phyloP scores from a whole-genome alignment of 2,888 invertebrate genomes.

The Limnephilus marmoratus region DNA sequence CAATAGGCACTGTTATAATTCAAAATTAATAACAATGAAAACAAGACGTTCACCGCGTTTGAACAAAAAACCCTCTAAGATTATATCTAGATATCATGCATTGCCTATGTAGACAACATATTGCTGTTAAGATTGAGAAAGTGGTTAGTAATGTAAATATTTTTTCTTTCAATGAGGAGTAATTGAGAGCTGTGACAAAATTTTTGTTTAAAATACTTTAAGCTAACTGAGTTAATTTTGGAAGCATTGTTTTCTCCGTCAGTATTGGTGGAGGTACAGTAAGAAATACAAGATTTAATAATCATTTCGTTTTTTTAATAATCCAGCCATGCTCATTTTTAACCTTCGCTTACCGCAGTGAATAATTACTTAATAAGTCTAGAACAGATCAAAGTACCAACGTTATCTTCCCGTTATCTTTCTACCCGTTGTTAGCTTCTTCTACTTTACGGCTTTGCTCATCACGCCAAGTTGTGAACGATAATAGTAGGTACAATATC shows the following conservation, averaged over 20 bases:
- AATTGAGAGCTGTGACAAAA: too few species aligned
- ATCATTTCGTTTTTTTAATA: neutral
- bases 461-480: neutral
- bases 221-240: neutral
- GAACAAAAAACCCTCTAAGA: neutral
- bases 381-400: neutral
- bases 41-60: neutral
- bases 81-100: too few species aligned
- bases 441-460: neutral
- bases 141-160: too few species aligned
- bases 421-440: neutral
- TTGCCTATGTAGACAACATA: too few species aligned
- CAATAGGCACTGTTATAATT: neutral
- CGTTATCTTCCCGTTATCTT: slow-evolving; percentile 5
- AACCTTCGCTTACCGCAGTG: neutral
- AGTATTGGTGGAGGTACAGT: neutral
- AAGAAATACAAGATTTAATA: neutral
- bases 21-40: neutral
- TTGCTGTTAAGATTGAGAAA: too few species aligned
- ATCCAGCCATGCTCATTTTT: neutral
- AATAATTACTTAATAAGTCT: neutral
- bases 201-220: too few species aligned
- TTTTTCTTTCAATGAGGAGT: too few species aligned
- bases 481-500: neutral
- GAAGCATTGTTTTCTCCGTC: neutral